Base-by-base conservation (phyloP, 2,113 vertebrate species). In the Eonycteris spelaea region DNA sequence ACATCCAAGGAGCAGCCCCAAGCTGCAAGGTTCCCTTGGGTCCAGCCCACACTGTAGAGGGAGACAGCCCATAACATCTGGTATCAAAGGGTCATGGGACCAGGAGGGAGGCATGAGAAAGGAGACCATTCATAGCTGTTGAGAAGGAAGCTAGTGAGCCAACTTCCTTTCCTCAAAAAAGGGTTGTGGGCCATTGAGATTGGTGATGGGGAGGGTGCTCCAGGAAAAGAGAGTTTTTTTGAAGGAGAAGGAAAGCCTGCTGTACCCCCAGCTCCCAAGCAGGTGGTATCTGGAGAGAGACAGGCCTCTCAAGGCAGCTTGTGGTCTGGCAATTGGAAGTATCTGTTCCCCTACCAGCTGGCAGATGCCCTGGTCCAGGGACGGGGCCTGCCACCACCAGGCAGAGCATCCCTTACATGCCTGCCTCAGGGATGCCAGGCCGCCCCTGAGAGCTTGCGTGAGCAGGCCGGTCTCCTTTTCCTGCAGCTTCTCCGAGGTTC, bases 81-180 rank as follows among this genome's bases (percentile, higher is more conserved):
- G 24, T 59, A 22, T 12, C 0, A 0, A 67, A 82, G 38, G 63
- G 22, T 3, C 35, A 2, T 1, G 3, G 71, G 11, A 15, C 53
- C 90, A 51, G 53, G 30, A 79, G n/a, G 33, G 73, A 43, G 21
- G 9, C 7, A 0, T 16, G 13, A 26, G 94, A 10, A 38, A 45
- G 85, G 3, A 51, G 63, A 9, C 9, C 1, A 5, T 10, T 3
- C 19, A n/a, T 14, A 21, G 30, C 45, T 11, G 28, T 33, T 4
- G 6, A 71, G 26, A 3, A 74, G 40, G 11, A 40, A 12, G 71
- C 71, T 22, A 10, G 43, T 13, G 21, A 70, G 48, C 57, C 28
- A 0, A 19, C 70, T 9, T 43, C 70, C 61, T 48, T 21, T 2
- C 33, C 18, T 21, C 12, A 22, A 33, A 40, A n/a, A 70, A 38